Percentiles rank a stretch among this genome's conserved stretches.
These are phyloP conservation scores for Sarcophaga bullata DNA, from an alignment of 1,140 invertebrate species.

Conservation along the genomic window DNA sequence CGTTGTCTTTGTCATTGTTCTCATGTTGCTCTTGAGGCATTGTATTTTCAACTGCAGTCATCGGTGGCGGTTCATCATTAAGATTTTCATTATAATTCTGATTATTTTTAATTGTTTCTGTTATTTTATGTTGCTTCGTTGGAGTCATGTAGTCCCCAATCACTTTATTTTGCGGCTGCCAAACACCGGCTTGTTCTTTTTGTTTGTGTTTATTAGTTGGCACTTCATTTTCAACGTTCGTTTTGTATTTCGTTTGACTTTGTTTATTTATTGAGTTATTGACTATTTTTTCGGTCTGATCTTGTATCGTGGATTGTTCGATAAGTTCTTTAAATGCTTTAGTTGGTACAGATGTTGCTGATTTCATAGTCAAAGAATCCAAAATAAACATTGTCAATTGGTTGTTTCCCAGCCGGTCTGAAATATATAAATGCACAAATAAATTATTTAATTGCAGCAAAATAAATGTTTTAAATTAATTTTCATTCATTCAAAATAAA, in stretches of 20 bases:
- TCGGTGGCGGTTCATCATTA: not conserved
- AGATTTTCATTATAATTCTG: not conserved
- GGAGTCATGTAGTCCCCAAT: not conserved
- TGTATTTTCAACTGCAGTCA: conserved; percentile 20
- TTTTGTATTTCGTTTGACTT: not conserved
- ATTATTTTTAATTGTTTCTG: conserved; percentile 29
- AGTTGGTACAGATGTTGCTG: not conserved
- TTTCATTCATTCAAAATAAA: not conserved
- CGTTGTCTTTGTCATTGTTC: not conserved
- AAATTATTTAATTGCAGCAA: not conserved
- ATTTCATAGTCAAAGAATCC: conserved; percentile 17
- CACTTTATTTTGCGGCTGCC: not conserved
- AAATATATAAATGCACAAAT: not conserved
- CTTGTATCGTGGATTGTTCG: not conserved
- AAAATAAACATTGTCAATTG: not conserved
- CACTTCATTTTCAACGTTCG: not conserved
- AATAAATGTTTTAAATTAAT: not conserved
- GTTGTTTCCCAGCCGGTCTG: not conserved
- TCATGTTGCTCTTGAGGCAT: conserved; percentile 35
- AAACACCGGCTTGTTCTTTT: not conserved
- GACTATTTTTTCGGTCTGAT: not conserved
- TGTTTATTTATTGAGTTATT: not conserved
- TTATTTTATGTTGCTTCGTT: conserved; percentile 3
- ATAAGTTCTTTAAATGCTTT: not conserved
- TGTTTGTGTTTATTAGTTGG: conserved; percentile 28